Evolutionary conservation across 2,888 invertebrate genomes (phyloP), one percentile per base, ranked within the genome.

Genomic region (Epinotia brunnichana): DNA sequence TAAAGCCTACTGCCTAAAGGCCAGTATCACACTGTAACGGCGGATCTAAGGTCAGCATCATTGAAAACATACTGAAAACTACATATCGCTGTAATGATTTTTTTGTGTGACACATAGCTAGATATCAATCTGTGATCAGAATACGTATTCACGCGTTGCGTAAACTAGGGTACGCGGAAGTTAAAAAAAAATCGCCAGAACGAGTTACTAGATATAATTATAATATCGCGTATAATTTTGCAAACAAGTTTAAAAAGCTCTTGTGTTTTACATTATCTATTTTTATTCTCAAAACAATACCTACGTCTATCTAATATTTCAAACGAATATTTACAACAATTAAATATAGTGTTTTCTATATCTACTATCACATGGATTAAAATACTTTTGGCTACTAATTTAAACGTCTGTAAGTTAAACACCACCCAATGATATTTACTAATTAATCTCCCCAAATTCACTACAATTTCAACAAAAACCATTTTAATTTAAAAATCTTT

Each of bases 301-400:
- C 54, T 64, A 64, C 54, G 3, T 21, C 21, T 41, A 56, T 60
- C 44, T 63, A 54, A 29, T 67, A 48, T 61, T 70, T 56, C 66
- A 70, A 76, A 69, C 68, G 74, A 78, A 74, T 61, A 74, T 59
- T 74, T 72, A 77, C 75, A 75, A 76, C 80, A 84, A 85, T 81
- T 66, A 76, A 74, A 74, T 60, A 73, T 76, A 70, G 35, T 72
- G 67, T 60, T 59, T 53, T 74, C 82, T 83, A 83, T 77, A 83
- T 81, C 92, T 92, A 92, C 90, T 92, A 92, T 92, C 92, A 92
- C 92, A 92, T 91, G 88, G 85, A 91, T 90, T 88, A 87, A 84
- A 85, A 91, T 91, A 91, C 90, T 88, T 89, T 82, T 86, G 88
- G 85, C 89, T 86, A 86, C 82, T 80, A 75, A 79, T 81, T 74